A percentile compares a stretch with the other conserved stretches of the same genome.
phyloP scores from a whole-genome alignment of 2,888 invertebrate species.

The Troides aeacus region DNA sequence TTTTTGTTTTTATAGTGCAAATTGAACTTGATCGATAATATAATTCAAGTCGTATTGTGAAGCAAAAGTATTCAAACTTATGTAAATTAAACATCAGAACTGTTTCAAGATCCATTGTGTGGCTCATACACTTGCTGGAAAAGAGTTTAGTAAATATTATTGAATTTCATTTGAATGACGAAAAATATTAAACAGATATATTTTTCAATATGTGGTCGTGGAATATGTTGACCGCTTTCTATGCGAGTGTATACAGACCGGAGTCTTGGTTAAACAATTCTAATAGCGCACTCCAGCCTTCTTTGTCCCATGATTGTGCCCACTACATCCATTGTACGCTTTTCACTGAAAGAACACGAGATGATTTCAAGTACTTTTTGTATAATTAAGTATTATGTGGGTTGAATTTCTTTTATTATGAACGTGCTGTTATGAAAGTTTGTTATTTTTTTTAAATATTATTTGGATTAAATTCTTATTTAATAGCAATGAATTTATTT shows the following conservation, averaged over 20 bases:
- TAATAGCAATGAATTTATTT: no score
- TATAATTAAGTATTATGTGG: slow-evolving; percentile 5
- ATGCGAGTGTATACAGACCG: slow-evolving; percentile 40
- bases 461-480: no score
- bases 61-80: no score
- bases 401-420: not conserved
- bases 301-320: slow-evolving; percentile 47
- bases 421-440: not conserved
- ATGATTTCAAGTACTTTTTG: slow-evolving; percentile 10
- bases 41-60: no score
- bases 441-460: no score
- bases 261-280: slow-evolving; percentile 38
- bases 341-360: slow-evolving; percentile 14
- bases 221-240: slow-evolving; percentile 31
- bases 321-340: slow-evolving; percentile 32
- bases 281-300: slow-evolving; percentile 51
- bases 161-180: not conserved
- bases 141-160: no score
- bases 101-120: not conserved
- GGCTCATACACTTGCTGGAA: not conserved
- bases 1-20: no score
- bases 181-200: slow-evolving; percentile 6
- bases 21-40: no score
- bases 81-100: no score
- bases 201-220: slow-evolving; percentile 13